phyloP scores from a whole-genome alignment of 2,797 vertebrate species.

The Periparus ater region DNA sequence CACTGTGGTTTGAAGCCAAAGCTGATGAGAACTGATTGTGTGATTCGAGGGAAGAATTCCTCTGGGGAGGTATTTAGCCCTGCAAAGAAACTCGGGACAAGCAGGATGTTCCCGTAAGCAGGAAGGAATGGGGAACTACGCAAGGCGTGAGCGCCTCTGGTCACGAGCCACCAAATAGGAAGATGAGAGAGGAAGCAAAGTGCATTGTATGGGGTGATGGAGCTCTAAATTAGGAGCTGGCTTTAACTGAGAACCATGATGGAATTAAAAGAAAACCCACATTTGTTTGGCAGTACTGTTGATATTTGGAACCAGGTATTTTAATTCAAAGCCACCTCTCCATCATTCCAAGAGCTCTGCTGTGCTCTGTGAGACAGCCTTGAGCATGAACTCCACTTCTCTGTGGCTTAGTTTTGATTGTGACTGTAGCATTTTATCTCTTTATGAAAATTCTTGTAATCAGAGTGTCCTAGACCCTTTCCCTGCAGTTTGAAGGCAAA shows the following conservation, averaged over 20 bases:
- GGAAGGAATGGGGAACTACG: slow-evolving; percentile 86
- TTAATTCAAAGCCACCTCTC: background rate
- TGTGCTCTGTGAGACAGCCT: background rate
- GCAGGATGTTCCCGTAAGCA: slow-evolving; percentile 79
- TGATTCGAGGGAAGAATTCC: slow-evolving; percentile 77
- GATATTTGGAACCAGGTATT: fast-evolving
- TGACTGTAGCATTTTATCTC: background rate
- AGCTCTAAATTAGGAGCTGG: slow-evolving; percentile 35
- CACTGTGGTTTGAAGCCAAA: slow-evolving; percentile 78
- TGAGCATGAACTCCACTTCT: background rate
- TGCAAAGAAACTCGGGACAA: slow-evolving; percentile 77
- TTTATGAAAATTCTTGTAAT: background rate
- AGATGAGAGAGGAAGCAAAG: slow-evolving; percentile 73
- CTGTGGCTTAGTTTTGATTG: background rate
- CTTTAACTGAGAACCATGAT: background rate
- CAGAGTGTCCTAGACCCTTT: background rate
- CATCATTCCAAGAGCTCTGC: background rate
- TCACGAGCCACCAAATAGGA: slow-evolving; percentile 77
- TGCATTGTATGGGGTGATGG: slow-evolving; percentile 71
- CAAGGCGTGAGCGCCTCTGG: slow-evolving; percentile 78
- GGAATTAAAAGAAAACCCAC: background rate
- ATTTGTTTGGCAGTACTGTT: background rate
- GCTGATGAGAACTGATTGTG: slow-evolving; percentile 75
- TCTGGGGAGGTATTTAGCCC: slow-evolving; percentile 76
- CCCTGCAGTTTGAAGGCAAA: background rate